Evolutionary conservation across 2,113 vertebrate genomes (phyloP), one percentile per base, ranked within the genome.

Genomic region (Egretta garzetta): DNA sequence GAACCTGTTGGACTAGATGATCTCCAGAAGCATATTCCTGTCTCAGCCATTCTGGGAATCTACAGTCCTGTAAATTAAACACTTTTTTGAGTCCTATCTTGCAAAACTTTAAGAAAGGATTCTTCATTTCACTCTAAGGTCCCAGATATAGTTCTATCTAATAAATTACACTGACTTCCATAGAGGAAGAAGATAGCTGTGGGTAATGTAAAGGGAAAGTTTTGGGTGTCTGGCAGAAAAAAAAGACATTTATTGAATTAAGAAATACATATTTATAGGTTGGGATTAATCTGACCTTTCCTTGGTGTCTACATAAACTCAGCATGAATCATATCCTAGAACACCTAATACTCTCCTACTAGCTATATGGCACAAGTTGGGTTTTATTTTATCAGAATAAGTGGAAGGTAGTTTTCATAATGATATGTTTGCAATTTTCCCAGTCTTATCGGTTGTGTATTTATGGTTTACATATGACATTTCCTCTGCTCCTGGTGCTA

Each of bases 351-450:
- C 5, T 77, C 16, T 67, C 15, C 56, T 52, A 20, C 6, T 27
- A 27, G 9, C 9, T 82, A 15, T 30, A 52, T 1, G 30, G 10
- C 10, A 43, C 17, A 68, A 52, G 43, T 0, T 59, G 18, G 0
- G 16, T 62, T 84, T 53, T 33, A 41, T 81, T 90, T 72, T 86
- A 52, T 56, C 2, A 2, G 18, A 92, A 33, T 73, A 90, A 92
- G 14, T 60, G 21, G 43, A 82, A 95, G 17, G 10, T 66, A 71
- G 4, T 93, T 90, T 94, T 81, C 19, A 27, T 80, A 90, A 62
- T 75, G 3, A 72, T 49, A 49, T 32, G 53, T 83, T 74, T 77
- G 10, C 26, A 80, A 27, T 93, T 68, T 89, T 93, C 33, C 45
- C 67, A 73, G 1, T 39, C 24, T 84, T 81, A 71, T 45, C 50